These are phyloP conservation scores for Dynastes tityus DNA, from an alignment of 2,888 invertebrate species.

Conservation along the genomic window DNA sequence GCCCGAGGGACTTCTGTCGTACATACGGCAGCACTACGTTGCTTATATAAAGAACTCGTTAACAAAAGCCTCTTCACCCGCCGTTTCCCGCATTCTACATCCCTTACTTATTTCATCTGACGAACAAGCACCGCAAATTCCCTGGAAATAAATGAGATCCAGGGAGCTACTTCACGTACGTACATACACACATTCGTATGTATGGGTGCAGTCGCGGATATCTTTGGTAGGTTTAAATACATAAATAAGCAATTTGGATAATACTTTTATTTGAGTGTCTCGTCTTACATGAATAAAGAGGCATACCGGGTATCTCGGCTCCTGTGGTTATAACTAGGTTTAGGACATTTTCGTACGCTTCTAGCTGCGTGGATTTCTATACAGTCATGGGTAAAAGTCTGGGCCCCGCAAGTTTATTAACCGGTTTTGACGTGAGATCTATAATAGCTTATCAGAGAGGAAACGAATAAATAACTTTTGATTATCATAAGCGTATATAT, in stretches of 20 bases:
- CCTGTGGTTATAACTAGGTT: too few species aligned
- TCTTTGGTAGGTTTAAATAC: not conserved
- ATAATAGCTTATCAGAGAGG: too few species aligned
- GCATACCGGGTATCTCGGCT: too few species aligned
- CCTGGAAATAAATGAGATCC: not conserved
- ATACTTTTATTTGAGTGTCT: not conserved
- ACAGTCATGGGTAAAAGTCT: too few species aligned
- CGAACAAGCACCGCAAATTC: not conserved
- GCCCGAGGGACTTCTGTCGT: not conserved
- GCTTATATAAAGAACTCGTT: conserved; percentile 21
- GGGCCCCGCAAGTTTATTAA: too few species aligned
- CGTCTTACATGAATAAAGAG: too few species aligned
- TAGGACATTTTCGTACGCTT: too few species aligned
- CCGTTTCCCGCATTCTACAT: not conserved
- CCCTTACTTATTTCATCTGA: not conserved
- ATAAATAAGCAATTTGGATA: conserved; percentile 15
- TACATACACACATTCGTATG: not conserved
- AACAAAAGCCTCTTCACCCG: conserved; percentile 11
- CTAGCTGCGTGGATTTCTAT: too few species aligned
- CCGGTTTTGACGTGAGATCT: too few species aligned
- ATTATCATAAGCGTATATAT: too few species aligned
- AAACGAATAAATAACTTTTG: too few species aligned
- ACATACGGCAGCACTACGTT: not conserved
- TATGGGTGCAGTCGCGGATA: not conserved
- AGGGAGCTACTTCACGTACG: not conserved